Base-by-base conservation (phyloP, 2,113 vertebrate species). In the Ovis aries region DNA sequence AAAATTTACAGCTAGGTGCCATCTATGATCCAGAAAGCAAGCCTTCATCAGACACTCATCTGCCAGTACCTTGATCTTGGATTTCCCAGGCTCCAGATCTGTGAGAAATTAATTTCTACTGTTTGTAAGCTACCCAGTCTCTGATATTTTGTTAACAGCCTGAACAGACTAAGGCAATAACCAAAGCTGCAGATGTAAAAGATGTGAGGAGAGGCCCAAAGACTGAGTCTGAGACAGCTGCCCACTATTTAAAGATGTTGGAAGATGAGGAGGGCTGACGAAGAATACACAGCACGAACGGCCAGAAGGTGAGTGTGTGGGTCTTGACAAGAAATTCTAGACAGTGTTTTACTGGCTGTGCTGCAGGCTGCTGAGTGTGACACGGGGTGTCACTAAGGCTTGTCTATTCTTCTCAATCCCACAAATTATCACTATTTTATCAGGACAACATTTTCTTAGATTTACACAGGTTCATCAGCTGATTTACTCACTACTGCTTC, bases 251-350 rank as follows among this genome's bases (percentile, higher is more conserved):
- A 82, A 86, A 78, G 67, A 52, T 97, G 97, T 81, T 98, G 97
- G 97, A 23, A 29, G 96, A 95, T 88, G 95, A 97, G 60, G 97
- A 93, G n/a, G 17, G 23, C 2, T n/a, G 23, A 21, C 6, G 11
- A 84, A 74, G 59, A 91, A 40, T 12, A 91, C 43, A 82, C 91
- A 97, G 91, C 81, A 94, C 0, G 50, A 89, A 94, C 43, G 96
- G 97, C 97, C 95, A 98, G 57, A 8, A 97, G 98, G 96, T 15
- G 29, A 95, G 86, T 31, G 50, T 10, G 67, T 45, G 43, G 27
- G 27, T 23, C 57, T 43, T 53, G 57, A 29, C 53, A 80, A 25
- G 17, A 43, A 52, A 82, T 27, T 81, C 59, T 14, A 77, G 45
- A 14, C 57, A 55, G 57, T 21, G 17, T 62, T 88, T 29, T 50